Conservation (phyloP, 2,113 vertebrate species). For the Acanthisitta chloris region DNA sequence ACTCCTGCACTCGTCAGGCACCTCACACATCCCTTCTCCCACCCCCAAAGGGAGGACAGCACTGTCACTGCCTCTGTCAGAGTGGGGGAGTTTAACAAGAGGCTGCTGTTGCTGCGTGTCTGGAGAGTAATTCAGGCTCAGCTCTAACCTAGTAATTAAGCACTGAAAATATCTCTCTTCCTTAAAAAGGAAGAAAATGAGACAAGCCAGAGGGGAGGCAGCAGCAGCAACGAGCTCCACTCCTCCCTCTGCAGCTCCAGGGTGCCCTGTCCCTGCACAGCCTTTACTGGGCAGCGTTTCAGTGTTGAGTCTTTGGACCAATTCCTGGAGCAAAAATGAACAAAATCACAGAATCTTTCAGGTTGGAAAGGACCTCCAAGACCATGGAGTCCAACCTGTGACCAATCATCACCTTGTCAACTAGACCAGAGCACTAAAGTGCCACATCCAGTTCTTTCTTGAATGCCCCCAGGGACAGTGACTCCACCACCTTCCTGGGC, state of each 20-base stretch:
- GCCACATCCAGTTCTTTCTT: not conserved
- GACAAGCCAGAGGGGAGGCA: not conserved
- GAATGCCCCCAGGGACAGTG: not conserved
- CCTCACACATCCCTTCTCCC: fast-evolving
- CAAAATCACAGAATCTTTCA: not conserved
- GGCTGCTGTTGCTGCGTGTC: not conserved
- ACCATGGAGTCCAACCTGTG: not conserved
- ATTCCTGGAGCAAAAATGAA: not conserved
- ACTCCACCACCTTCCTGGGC: not conserved
- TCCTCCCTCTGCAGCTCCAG: not conserved
- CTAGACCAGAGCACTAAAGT: not conserved
- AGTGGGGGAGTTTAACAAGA: not conserved
- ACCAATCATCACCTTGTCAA: not conserved
- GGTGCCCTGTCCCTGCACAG: not conserved
- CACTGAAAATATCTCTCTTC: slow-evolving; percentile 5
- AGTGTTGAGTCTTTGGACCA: fast-evolving
- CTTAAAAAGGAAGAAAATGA: slow-evolving; percentile 23
- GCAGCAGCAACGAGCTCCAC: fast-evolving
- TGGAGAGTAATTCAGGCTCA: not conserved
- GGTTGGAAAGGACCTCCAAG: not conserved
- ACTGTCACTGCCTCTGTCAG: not conserved
- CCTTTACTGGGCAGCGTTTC: not conserved
- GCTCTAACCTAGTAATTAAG: not conserved
- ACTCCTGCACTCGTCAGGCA: fast-evolving
- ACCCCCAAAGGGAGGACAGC: not conserved